Evolutionary conservation across 1,140 invertebrate species (phyloP).

Genomic region (Reticulitermes speratus): DNA sequence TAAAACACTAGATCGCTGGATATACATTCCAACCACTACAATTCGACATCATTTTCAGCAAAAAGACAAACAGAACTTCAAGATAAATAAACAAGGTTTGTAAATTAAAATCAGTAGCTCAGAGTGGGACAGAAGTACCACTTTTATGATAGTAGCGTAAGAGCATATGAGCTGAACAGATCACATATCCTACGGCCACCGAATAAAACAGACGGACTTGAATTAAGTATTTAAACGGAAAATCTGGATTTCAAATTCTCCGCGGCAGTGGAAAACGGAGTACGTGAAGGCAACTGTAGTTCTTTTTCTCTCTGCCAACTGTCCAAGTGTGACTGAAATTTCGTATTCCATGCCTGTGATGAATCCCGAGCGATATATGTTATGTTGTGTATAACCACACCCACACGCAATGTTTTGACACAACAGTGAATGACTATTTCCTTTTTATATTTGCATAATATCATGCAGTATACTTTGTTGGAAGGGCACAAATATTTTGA

Average conservation of each 20-base stretch:
- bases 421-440: too few species aligned
- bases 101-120: neutral
- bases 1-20: neutral
- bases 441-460: too few species aligned
- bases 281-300: too few species aligned
- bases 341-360: too few species aligned
- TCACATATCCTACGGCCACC: neutral
- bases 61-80: neutral
- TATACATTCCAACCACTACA: neutral
- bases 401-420: too few species aligned
- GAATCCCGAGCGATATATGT: too few species aligned
- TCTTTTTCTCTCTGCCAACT: too few species aligned
- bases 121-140: neutral
- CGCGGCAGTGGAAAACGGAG: too few species aligned
- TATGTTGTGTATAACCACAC: too few species aligned
- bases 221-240: neutral
- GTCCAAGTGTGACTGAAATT: too few species aligned
- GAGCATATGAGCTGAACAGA: neutral
- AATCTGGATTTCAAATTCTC: neutral
- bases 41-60: neutral
- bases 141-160: neutral
- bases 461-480: too few species aligned
- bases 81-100: neutral
- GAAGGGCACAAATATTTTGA: too few species aligned
- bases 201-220: neutral